Base-by-base conservation (phyloP, 2,888 invertebrate genomes). In the Platypus cylindrus region DNA sequence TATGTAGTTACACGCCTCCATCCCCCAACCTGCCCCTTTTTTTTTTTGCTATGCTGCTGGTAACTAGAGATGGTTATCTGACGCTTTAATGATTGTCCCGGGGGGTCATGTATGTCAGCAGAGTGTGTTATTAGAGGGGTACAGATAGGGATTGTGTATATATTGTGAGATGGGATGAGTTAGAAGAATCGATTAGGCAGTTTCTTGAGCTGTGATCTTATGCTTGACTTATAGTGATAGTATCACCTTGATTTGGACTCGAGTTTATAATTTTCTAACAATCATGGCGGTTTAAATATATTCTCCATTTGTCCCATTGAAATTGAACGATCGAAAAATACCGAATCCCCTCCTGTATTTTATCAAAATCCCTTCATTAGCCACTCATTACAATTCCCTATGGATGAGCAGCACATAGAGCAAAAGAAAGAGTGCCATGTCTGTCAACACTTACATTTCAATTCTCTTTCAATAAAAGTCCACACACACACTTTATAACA, bases 61-160 rank as follows among this genome's bases (percentile, higher is more conserved):
- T 47, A 58, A 58, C 57, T 50, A 51, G 56, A 58, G 60, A 59
- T 58, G 58, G n/a, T 56, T 59, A 59, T 60, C 59, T 52, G 54
- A 58, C 56, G 53, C 54, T 34, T 41, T 60, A 59, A 60, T 59
- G 56, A 59, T 56, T 47, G 45, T 54, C 54, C 54, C 56, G 42
- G 49, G 53, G 55, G 55, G 49, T 38, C 47, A 39, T 46, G 33
- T 46, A 45, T 38, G 43, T 36, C 33, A 25, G 22, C 22, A 36
- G 31, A 7, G 15, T 14, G 15, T 41, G 37, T 34, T 32, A 40
- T 36, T 36, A 36, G 36, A 33, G 12, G n/a, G 5, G 22, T 17
- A 2, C 40, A 40, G 40, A 31, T 15, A n/a, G 18, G 40, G 12
- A 36, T 18, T 31, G 12, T 29, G 17, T n/a, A n/a, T n/a, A n/a